Evolutionary conservation across 30 jellyfish, hydroid and myxozoan species (phyloP), one percentile per base, ranked within the genome.

Genomic region (Chrysaora quinquecirrha): DNA sequence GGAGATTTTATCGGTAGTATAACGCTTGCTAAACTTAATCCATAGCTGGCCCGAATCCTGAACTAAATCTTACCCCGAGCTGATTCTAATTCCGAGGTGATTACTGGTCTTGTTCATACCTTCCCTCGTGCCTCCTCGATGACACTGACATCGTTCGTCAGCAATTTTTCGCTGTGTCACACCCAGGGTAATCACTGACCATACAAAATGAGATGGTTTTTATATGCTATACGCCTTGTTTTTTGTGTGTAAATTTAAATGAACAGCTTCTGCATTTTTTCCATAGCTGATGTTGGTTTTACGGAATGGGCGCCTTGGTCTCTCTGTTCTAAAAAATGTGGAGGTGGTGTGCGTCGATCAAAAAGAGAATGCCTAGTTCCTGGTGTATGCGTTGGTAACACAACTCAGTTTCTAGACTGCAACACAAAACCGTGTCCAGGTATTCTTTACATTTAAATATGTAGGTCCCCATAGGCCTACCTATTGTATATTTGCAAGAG

Each of bases 261-360:
- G 32, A 43, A 9, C 12, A 43, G 16, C 16, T 6, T 43, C n/a
- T n/a, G n/a, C n/a, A n/a, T n/a, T n/a, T 43, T 43, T 43, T 43
- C 16, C 47, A 34, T 33, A 86, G 96, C 29, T 30, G 90, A 73
- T 34, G 25, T 86, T 19, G 96, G 96, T 1, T 86, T 24, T 48
- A 35, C 82, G 29, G 87, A 77, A 28, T 86, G 96, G 96, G 83
- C 96, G 18, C 38, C 76, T 11, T 86, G 96, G 96, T 56, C 90
- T 27, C 38, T 30, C 79, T 86, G 96, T 52, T 28, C 90, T 3
- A 64, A 48, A 33, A 1, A 80, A 28, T 86, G 96, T 73, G 90
- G 90, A 10, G 81, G 86, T 6, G 96, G 96, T 4, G 54, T 22
- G 78, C 34, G 60, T 34, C 7, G 29, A 23, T 70, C 90, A 34